Base-by-base conservation (phyloP, 2,888 invertebrate genomes). In the Apeira syringaria region DNA sequence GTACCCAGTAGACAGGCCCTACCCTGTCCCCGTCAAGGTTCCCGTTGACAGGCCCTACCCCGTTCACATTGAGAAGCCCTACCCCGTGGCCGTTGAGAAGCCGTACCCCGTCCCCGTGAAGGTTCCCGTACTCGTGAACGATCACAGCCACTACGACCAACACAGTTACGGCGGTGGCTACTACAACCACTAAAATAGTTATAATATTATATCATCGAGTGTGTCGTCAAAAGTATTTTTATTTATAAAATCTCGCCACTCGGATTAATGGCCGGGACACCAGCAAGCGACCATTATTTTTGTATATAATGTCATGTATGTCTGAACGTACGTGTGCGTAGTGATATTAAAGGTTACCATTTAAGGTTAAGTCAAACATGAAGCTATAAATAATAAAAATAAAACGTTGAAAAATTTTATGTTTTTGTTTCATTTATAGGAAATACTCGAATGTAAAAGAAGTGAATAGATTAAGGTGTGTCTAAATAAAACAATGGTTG, bases 11-110 rank as follows among this genome's bases (percentile, higher is more conserved):
- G 92, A 93, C 61, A 93, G 77, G 75, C 91, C 87, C 28, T 87
- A 88, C 60, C 93, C 94, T 40, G 94, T 94, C 10, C 93, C 93
- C 50, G 94, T 95, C 10, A 92, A 93, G 68, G 93, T 93, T 18
- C 93, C 91, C 50, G 91, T 92, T 28, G 93, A 93, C 70, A 91
- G 92, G 76, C 94, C 94, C 9, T 91, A 91, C 82, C 92, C 92
- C 53, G 92, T 92, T n/a, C 85, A 77, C 39, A 70, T 91, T 1
- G 91, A 91, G 56, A 90, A 68, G 64, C 91, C 78, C 32, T 61
- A 82, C 50, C 87, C 91, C 26, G 74, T 90, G 9, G 54, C 74
- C 6, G 86, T 92, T 2, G 92, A 92, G 73, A 92, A 72, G 75
- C 92, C 91, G 24, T 84, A 85, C 67, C 90, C 92, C 32, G 91